Percentiles rank a stretch among this genome's conserved stretches.
These are phyloP conservation scores for Scaptomyza parva DNA, from an alignment of 2,888 invertebrate species.

Conservation along the genomic window DNA sequence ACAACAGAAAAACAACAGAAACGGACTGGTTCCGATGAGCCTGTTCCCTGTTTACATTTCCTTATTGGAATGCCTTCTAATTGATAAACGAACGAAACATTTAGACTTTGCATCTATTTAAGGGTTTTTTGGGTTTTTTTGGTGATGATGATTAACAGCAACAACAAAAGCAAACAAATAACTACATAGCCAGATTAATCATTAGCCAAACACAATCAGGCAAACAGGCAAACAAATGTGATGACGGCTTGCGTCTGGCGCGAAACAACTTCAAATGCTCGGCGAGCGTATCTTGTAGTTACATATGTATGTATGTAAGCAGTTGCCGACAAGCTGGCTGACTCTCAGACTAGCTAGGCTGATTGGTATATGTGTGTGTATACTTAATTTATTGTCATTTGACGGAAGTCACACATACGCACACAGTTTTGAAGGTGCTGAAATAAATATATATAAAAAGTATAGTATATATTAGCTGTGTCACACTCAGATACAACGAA, in stretches of 20 bases:
- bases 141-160: constrained; percentile 64
- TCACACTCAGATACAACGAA: constrained; percentile 48
- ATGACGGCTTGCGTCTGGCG: constrained; percentile 24
- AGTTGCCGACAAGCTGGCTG: constrained; percentile 23
- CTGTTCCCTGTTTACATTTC: constrained; percentile 64
- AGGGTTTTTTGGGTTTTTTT: constrained; percentile 57
- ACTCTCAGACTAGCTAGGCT: constrained; percentile 8
- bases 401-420: constrained; percentile 69
- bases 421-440: constrained; percentile 53
- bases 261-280: constrained; percentile 26
- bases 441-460: constrained; percentile 19
- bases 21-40: constrained; percentile 29
- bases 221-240: constrained; percentile 42
- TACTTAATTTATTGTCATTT: constrained; percentile 76
- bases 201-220: constrained; percentile 40
- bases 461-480: constrained; percentile 8
- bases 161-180: constrained; percentile 19
- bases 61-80: constrained; percentile 67
- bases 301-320: constrained; percentile 12
- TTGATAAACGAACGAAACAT: constrained; percentile 53
- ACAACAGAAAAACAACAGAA: background rate
- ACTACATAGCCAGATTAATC: constrained; percentile 26
- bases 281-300: constrained; percentile 50
- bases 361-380: constrained; percentile 45
- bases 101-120: constrained; percentile 67